These are phyloP conservation scores for Paramisgurnus dabryanus DNA, from an alignment of 2,113 vertebrate species.

Conservation along the genomic window DNA sequence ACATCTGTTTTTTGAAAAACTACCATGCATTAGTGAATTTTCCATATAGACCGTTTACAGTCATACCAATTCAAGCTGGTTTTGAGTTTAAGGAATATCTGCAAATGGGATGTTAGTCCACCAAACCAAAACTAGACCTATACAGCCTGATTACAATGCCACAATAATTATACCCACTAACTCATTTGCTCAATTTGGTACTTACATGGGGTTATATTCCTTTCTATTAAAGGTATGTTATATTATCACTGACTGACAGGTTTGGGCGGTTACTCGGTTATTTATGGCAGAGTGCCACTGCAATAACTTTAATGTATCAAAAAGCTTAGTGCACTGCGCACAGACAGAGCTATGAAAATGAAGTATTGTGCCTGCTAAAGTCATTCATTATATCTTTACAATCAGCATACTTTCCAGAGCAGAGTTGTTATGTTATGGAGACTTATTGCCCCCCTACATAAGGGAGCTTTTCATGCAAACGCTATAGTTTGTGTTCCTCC, in stretches of 20 bases:
- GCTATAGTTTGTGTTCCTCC: slow-evolving; percentile 75
- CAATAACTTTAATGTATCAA: slow-evolving; percentile 51
- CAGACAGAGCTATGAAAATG: slow-evolving; percentile 58
- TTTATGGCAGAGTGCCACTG: slow-evolving; percentile 53
- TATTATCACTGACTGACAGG: slow-evolving; percentile 24
- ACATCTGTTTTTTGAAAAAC: slow-evolving; percentile 86
- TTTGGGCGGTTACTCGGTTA: slow-evolving; percentile 47
- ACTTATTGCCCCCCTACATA: slow-evolving; percentile 73
- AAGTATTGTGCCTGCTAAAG: slow-evolving; percentile 61
- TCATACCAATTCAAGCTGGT: neutral
- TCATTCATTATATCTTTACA: slow-evolving; percentile 70
- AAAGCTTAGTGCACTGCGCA: slow-evolving; percentile 37
- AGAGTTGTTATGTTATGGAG: slow-evolving; percentile 72
- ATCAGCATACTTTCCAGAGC: slow-evolving; percentile 68
- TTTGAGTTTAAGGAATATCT: neutral
- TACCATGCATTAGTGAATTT: slow-evolving; percentile 24
- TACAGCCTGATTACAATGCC: neutral
- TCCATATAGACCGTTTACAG: neutral
- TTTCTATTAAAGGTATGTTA: neutral
- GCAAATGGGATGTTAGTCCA: neutral
- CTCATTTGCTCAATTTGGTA: neutral
- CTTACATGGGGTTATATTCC: neutral
- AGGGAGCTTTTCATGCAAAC: slow-evolving; percentile 76
- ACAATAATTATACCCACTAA: neutral
- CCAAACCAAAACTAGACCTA: neutral